A percentile compares a stretch with the other conserved stretches of the same genome.
phyloP scores from a whole-genome alignment of 2,888 invertebrate genomes.

The Heliconius erato region DNA sequence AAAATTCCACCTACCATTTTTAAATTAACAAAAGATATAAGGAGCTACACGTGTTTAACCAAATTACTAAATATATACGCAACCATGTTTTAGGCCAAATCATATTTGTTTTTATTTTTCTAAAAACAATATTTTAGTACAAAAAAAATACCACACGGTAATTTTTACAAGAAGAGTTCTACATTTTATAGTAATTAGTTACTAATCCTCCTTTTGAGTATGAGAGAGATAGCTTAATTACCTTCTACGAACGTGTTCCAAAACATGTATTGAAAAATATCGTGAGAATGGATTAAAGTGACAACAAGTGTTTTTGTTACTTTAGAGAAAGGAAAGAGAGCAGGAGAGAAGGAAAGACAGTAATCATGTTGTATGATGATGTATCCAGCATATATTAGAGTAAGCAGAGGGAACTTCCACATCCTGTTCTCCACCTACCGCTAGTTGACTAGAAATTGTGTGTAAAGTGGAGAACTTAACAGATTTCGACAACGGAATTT shows the following conservation, averaged over 20 bases:
- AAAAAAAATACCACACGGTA: not conserved
- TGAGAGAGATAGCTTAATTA: constrained; percentile 17
- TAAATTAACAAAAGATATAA: no score
- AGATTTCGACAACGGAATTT: no score
- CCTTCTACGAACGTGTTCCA: constrained; percentile 14
- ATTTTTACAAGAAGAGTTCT: not conserved
- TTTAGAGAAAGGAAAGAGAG: not conserved
- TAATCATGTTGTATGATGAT: no score
- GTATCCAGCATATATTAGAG: no score
- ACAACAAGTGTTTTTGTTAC: not conserved
- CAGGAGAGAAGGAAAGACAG: not conserved
- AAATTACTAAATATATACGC: no score
- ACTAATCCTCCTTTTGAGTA: constrained; percentile 12
- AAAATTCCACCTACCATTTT: no score
- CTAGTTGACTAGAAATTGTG: not conserved
- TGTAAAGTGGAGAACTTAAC: not conserved
- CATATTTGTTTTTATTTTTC: no score
- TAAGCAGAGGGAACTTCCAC: no score
- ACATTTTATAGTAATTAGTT: constrained; percentile 1
- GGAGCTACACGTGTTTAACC: no score
- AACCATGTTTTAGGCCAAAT: no score
- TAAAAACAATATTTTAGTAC: not conserved
- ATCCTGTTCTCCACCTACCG: not conserved
- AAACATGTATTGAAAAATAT: constrained; percentile 9
- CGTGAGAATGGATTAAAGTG: constrained; percentile 2